These are phyloP conservation scores for Cladopsammia gracilis DNA, from an alignment of 64 coral and sea anemone species.

Conservation along the genomic window DNA sequence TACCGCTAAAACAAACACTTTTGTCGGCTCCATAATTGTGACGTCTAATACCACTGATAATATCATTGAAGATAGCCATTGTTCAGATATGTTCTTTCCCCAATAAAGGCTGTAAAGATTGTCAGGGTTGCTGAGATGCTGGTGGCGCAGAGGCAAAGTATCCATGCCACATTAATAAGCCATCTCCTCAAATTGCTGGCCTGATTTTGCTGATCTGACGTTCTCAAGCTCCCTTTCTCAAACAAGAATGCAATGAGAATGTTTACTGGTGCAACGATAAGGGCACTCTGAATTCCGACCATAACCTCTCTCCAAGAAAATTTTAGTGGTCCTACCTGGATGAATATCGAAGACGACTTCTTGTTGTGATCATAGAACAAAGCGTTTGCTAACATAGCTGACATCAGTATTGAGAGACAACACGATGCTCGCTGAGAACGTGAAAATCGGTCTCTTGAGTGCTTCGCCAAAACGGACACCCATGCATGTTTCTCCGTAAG, in stretches of 20 bases:
- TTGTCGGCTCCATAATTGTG: background rate
- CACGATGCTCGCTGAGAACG: constrained; percentile 45
- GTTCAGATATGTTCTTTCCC: background rate
- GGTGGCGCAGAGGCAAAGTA: background rate
- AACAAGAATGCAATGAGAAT: constrained; percentile 33
- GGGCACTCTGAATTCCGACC: constrained; percentile 2
- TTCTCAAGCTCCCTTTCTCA: constrained; percentile 4
- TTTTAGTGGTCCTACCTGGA: constrained; percentile 24
- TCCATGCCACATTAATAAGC: background rate
- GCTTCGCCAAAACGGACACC: constrained; percentile 36
- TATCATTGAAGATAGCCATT: constrained; percentile 8
- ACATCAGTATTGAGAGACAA: constrained; percentile 36
- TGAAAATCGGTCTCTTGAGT: background rate
- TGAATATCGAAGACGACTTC: background rate
- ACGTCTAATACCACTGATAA: background rate
- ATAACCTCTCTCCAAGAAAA: constrained; percentile 10
- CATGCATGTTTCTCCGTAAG: constrained; percentile 60
- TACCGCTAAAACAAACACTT: background rate
- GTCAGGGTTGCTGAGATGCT: background rate
- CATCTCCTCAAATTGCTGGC: background rate
- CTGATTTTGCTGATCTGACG: background rate
- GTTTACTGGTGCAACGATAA: constrained; percentile 34
- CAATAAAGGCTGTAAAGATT: background rate
- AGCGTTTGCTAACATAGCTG: constrained; percentile 66
- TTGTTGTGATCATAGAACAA: background rate